phyloP scores from a whole-genome alignment of 1,140 invertebrate genomes.

The Stegodyphus dumicola region DNA sequence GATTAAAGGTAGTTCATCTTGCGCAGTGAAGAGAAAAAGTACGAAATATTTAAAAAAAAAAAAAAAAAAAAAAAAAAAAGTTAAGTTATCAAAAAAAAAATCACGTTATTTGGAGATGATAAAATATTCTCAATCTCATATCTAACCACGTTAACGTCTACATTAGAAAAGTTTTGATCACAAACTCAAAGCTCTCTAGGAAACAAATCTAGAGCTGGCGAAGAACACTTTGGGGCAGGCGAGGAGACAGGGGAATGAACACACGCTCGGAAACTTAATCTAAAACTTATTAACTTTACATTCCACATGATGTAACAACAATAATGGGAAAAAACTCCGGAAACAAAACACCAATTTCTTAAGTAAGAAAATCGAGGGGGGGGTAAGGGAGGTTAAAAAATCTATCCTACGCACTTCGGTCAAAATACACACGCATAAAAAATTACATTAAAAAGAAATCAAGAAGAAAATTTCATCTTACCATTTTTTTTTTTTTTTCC shows the following conservation, averaged over 20 bases:
- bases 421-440: conserved; percentile 43
- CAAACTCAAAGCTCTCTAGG: no score
- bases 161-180: neutral
- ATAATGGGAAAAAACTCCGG: conserved; percentile 43
- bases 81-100: no score
- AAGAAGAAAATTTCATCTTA: conserved; percentile 53
- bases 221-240: neutral
- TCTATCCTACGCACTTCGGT: conserved; percentile 11
- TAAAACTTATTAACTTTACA: conserved; percentile 61
- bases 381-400: neutral
- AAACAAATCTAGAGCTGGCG: no score
- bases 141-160: neutral
- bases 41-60: no score
- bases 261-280: conserved; percentile 52
- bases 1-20: no score
- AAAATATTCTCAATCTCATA: no score
- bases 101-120: no score
- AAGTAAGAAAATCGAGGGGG: conserved; percentile 33
- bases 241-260: neutral
- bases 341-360: conserved; percentile 58
- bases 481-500: neutral
- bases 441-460: conserved; percentile 60
- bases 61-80: no score
- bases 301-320: conserved; percentile 61
- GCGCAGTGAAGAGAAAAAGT: no score